phyloP scores from a whole-genome alignment of 1,140 invertebrate species.

The Leguminivora glycinivorella region DNA sequence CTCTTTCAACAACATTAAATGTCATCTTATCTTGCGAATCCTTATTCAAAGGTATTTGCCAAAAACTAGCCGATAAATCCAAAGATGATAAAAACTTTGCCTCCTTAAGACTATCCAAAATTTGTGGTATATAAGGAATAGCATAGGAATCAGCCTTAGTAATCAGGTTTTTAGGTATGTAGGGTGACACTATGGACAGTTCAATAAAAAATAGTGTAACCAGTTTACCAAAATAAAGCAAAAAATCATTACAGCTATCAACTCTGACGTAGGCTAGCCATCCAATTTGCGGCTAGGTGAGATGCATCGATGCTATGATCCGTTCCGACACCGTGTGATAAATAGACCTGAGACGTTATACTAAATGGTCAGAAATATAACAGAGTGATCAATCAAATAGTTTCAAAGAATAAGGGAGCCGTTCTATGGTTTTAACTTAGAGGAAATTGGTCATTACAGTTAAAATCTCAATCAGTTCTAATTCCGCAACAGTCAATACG shows the following conservation, averaged over 20 bases:
- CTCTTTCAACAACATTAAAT: constrained; percentile 48
- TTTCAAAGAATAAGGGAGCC: not conserved
- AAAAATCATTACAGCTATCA: not conserved
- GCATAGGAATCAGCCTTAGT: not conserved
- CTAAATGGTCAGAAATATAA: constrained; percentile 13
- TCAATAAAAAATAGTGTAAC: no score
- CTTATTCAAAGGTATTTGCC: constrained; percentile 52
- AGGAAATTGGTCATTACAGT: no score
- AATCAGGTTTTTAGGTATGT: not conserved
- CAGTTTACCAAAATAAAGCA: not conserved
- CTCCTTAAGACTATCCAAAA: constrained; percentile 46
- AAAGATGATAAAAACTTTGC: constrained; percentile 50
- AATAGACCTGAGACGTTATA: constrained; percentile 2
- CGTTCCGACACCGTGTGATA: constrained; percentile 6
- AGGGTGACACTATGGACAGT: no score
- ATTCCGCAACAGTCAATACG: not conserved
- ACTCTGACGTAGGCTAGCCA: not conserved
- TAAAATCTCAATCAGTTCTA: not conserved
- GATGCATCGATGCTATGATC: constrained; percentile 31
- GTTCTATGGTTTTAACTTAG: not conserved
- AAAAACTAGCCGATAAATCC: constrained; percentile 56
- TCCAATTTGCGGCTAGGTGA: constrained; percentile 20
- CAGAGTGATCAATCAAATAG: not conserved
- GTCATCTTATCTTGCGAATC: constrained; percentile 47
- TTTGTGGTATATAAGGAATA: constrained; percentile 28